These are phyloP conservation scores for Crossaster papposus DNA, from an alignment of 53 echinoderm and acorn worm genomes.

Conservation along the genomic window DNA sequence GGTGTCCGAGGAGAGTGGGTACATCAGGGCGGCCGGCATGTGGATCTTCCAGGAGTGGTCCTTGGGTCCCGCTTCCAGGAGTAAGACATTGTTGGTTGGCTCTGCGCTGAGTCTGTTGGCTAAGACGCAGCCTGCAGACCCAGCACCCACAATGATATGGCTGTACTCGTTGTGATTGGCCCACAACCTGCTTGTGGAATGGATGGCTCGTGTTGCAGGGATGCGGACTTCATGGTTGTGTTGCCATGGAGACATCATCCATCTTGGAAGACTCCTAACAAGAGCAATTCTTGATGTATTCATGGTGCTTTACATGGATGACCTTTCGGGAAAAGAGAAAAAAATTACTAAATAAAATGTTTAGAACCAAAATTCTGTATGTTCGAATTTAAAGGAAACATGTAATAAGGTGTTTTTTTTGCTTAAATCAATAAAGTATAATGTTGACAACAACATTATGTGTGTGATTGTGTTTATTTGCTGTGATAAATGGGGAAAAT, in stretches of 20 bases:
- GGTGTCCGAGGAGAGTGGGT: constrained; percentile 75
- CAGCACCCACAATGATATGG: constrained; percentile 95
- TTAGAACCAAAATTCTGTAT: not conserved
- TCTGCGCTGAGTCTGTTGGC: constrained; percentile 86
- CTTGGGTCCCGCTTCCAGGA: constrained; percentile 90
- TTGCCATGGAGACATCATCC: constrained; percentile 6
- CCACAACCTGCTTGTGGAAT: not conserved
- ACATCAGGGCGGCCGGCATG: constrained; percentile 96
- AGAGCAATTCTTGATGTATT: not conserved
- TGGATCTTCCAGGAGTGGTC: constrained; percentile 91
- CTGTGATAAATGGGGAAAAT: too few relatives aligned
- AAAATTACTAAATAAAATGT: not conserved
- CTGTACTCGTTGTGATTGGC: constrained; percentile 62
- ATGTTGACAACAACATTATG: too few relatives aligned
- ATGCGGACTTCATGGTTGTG: not conserved
- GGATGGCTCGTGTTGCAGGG: constrained; percentile 5
- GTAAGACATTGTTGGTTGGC: constrained; percentile 71
- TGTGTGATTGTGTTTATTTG: too few relatives aligned
- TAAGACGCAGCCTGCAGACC: constrained; percentile 95
- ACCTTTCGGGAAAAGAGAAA: not conserved
- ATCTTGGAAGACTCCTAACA: constrained; percentile 24
- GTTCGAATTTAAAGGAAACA: too few relatives aligned
- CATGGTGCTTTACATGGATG: not conserved
- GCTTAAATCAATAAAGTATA: too few relatives aligned
- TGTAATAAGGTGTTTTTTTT: too few relatives aligned